Evolutionary conservation across 2,113 vertebrate species (phyloP).

Genomic region (Erythrolamprus reginae): DNA sequence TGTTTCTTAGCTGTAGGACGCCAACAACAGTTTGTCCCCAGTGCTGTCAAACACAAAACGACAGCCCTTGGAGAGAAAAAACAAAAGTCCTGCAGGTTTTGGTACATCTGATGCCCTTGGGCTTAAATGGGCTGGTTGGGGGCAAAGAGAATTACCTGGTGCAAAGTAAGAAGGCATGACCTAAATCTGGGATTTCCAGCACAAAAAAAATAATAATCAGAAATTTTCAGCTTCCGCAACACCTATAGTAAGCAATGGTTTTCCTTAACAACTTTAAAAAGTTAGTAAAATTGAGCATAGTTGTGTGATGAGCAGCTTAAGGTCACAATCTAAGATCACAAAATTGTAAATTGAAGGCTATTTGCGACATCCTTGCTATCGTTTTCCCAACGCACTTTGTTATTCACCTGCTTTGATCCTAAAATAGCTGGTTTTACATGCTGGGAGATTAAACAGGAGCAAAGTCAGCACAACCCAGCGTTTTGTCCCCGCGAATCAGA

Average conservation of each 20-base stretch:
- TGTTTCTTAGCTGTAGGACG: neutral
- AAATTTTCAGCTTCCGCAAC: neutral
- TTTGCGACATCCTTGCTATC: neutral
- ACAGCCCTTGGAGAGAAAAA: neutral
- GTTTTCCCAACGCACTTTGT: neutral
- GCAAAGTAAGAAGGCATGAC: neutral
- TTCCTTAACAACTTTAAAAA: neutral
- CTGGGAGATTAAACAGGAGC: neutral
- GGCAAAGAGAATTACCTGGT: too few relatives aligned
- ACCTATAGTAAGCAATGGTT: neutral
- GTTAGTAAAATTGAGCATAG: neutral
- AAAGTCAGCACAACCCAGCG: neutral
- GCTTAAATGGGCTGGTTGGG: too few relatives aligned
- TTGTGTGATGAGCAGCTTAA: neutral
- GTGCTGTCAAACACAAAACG: neutral
- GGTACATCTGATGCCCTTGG: neutral
- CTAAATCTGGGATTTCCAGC: neutral
- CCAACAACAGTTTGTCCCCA: fast-evolving
- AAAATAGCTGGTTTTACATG: neutral
- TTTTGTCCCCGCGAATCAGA: neutral
- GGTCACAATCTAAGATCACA: neutral
- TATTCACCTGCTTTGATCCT: neutral
- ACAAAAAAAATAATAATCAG: too few relatives aligned
- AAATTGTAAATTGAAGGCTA: neutral
- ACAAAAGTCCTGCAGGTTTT: neutral